phyloP scores from a whole-genome alignment of 2,113 vertebrate genomes.

The Pica pica region DNA sequence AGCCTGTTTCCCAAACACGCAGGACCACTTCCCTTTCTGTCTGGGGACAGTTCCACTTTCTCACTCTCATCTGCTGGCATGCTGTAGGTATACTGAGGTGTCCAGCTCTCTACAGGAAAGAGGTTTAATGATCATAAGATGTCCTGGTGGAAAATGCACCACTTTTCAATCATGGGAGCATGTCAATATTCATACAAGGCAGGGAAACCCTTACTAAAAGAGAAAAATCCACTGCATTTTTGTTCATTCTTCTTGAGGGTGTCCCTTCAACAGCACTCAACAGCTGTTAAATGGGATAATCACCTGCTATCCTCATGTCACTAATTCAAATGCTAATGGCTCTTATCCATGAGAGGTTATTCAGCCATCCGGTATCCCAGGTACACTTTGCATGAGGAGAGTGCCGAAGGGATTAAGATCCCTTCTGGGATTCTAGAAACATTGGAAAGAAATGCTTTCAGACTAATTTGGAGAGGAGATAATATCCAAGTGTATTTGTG shows the following conservation, averaged over 20 bases:
- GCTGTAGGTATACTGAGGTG: background rate
- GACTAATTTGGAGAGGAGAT: background rate
- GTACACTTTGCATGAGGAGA: background rate
- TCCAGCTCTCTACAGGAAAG: background rate
- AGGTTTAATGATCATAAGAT: background rate
- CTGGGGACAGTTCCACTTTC: background rate
- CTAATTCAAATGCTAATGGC: conserved; percentile 74
- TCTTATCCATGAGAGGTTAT: conserved; percentile 32
- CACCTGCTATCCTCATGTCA: conserved; percentile 60
- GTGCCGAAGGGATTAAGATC: background rate
- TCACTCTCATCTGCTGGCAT: background rate
- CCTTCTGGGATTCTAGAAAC: background rate
- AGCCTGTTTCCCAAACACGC: background rate
- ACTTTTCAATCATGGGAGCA: background rate
- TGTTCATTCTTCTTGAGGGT: background rate
- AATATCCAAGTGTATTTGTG: background rate
- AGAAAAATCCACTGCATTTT: background rate
- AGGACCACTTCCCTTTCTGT: background rate
- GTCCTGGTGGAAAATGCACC: background rate
- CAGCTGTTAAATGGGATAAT: conserved; percentile 73
- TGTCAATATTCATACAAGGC: background rate
- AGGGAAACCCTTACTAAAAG: background rate
- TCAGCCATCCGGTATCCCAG: conserved; percentile 18
- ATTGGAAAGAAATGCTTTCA: background rate
- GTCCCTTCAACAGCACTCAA: conserved; percentile 51